Percentiles rank a stretch among this genome's conserved stretches.
phyloP scores from a whole-genome alignment of 2,797 vertebrate species.

The Fistularia tabacaria region DNA sequence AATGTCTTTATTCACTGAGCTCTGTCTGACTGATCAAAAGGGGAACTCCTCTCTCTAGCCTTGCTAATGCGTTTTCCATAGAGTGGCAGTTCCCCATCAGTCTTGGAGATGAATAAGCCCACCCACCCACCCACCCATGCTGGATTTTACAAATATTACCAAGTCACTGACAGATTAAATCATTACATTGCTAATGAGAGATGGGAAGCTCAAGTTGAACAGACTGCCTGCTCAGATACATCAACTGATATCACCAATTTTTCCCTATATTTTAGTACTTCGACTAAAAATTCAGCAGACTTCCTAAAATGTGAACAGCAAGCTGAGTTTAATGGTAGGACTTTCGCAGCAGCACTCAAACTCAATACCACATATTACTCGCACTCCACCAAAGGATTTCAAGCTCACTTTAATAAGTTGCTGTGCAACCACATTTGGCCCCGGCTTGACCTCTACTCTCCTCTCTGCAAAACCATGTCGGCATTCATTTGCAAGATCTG shows the following conservation, averaged over 20 bases:
- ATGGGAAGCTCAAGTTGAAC: conserved; percentile 70
- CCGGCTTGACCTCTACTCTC: too few species aligned
- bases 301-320: not conserved
- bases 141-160: conserved; percentile 83
- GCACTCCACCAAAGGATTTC: too few species aligned
- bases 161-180: conserved; percentile 82
- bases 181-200: conserved; percentile 83
- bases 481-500: too few species aligned
- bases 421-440: too few species aligned
- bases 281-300: not conserved
- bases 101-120: conserved; percentile 89
- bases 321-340: too few species aligned
- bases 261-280: too few species aligned
- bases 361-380: too few species aligned
- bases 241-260: not conserved
- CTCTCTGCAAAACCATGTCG: too few species aligned
- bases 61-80: conserved; percentile 88
- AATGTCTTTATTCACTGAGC: conserved; percentile 84
- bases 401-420: too few species aligned
- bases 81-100: conserved; percentile 87
- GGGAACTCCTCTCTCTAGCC: conserved; percentile 84
- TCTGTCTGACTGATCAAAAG: conserved; percentile 85
- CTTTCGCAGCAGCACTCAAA: too few species aligned
- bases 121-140: conserved; percentile 62
- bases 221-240: conserved; percentile 60